A percentile compares a stretch with the other conserved stretches of the same genome.
These are phyloP conservation scores for Brachionus koreanus DNA, from an alignment of 1,140 invertebrate species.

Conservation along the genomic window DNA sequence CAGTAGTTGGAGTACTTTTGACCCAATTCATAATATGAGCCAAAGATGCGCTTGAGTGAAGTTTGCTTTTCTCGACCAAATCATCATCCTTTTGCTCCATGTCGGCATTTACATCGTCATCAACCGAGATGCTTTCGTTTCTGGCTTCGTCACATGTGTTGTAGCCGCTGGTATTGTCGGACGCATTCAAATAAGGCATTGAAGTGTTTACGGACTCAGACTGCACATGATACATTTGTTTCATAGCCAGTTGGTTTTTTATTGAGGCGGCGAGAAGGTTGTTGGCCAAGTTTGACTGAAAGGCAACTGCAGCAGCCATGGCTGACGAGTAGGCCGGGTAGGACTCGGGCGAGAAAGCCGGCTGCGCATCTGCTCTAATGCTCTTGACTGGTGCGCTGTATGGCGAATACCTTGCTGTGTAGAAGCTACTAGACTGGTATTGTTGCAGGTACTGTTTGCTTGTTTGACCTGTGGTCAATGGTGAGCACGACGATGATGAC, in stretches of 20 bases:
- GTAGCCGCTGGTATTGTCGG: conserved; percentile 32
- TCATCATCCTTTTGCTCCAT: not conserved
- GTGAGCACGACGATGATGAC: conserved; percentile 43
- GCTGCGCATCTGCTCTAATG: not conserved
- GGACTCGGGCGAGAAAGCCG: not conserved
- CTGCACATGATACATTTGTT: conserved; percentile 4
- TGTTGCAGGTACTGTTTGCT: conserved; percentile 19
- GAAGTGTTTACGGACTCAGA: not conserved
- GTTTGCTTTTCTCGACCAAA: not conserved
- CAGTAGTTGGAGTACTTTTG: not conserved
- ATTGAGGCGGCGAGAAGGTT: not conserved
- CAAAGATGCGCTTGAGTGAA: not conserved
- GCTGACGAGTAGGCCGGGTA: conserved; percentile 3
- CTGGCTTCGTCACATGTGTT: not conserved
- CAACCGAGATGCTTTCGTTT: not conserved
- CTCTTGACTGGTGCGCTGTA: not conserved
- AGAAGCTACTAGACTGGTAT: not conserved
- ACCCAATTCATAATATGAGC: conserved; percentile 42
- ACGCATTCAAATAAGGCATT: not conserved
- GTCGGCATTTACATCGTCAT: not conserved
- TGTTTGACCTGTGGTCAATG: not conserved
- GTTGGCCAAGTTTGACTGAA: conserved; percentile 7
- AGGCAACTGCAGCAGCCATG: not conserved
- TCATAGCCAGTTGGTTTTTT: conserved; percentile 18
- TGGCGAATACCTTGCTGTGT: not conserved